Percentiles rank a stretch among this genome's conserved stretches.
phyloP scores from a whole-genome alignment of 2,797 vertebrate species.

The Cynopterus sphinx region DNA sequence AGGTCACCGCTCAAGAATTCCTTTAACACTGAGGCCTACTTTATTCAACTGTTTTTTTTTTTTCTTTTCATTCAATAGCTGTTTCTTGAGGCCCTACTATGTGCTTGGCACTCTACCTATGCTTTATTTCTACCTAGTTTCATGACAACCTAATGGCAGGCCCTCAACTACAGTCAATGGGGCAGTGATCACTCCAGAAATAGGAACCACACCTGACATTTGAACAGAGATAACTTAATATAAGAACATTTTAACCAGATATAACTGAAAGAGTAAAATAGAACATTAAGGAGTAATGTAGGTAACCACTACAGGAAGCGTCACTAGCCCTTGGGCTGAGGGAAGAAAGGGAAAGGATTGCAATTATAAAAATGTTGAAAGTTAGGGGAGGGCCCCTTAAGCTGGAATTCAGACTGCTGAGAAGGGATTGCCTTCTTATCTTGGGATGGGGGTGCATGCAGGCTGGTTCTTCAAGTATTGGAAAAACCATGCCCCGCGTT shows the following conservation, averaged over 20 bases:
- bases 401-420: background rate
- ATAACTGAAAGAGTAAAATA: background rate
- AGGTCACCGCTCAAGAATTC: too few species aligned
- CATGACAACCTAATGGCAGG: background rate
- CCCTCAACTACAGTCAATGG: background rate
- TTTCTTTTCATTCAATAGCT: background rate
- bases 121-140: background rate
- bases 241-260: background rate
- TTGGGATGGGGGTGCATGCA: too few species aligned
- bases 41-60: background rate
- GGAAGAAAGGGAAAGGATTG: background rate
- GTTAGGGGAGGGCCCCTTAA: background rate
- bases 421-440: background rate
- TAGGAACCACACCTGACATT: background rate
- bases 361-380: background rate
- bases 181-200: background rate
- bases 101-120: background rate
- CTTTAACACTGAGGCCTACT: background rate
- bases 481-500: background rate
- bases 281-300: background rate
- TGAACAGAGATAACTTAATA: background rate
- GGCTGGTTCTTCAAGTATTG: background rate
- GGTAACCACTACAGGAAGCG: background rate
- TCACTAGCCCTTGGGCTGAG: background rate
- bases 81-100: background rate